A percentile compares a stretch with the other conserved stretches of the same genome.
Conservation (phyloP, 64 coral and sea anemone genomes). For the Acropora tenuis region DNA sequence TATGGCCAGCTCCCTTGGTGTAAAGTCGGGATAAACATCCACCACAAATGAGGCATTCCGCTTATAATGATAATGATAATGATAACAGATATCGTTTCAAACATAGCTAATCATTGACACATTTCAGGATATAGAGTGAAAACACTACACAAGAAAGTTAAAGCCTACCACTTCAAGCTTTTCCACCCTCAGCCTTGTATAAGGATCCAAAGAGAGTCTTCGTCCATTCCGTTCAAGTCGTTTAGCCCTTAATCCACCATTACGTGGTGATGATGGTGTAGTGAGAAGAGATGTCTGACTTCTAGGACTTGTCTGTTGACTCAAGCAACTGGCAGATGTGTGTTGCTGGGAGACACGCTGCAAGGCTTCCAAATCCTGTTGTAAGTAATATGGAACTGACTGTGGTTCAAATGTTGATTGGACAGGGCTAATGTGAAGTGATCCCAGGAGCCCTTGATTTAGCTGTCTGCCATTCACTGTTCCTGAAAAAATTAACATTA, state of each 20-base stretch:
- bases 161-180: constrained; percentile 95
- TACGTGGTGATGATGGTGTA: background rate
- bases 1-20: too few relatives aligned
- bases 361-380: constrained; percentile 90
- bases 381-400: constrained; percentile 92
- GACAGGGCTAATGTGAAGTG: constrained; percentile 83
- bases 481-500: background rate
- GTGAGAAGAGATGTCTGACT: constrained; percentile 29
- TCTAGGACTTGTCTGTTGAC: constrained; percentile 30
- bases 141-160: background rate
- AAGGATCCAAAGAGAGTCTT: constrained; percentile 90
- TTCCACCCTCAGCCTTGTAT: constrained; percentile 88
- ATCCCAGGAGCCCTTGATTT: constrained; percentile 38
- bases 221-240: constrained; percentile 53
- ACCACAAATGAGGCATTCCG: too few relatives aligned
- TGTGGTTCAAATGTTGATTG: constrained; percentile 75
- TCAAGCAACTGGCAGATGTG: constrained; percentile 15
- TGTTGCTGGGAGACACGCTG: constrained; percentile 73
- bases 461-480: constrained; percentile 11
- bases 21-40: too few relatives aligned
- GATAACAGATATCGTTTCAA: too few relatives aligned
- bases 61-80: too few relatives aligned
- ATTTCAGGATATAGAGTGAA: too few relatives aligned
- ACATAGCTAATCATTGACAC: too few relatives aligned
- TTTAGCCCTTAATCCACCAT: constrained; percentile 26